These are phyloP conservation scores for Holotrichia oblita DNA, from an alignment of 1,140 invertebrate species.

Conservation along the genomic window DNA sequence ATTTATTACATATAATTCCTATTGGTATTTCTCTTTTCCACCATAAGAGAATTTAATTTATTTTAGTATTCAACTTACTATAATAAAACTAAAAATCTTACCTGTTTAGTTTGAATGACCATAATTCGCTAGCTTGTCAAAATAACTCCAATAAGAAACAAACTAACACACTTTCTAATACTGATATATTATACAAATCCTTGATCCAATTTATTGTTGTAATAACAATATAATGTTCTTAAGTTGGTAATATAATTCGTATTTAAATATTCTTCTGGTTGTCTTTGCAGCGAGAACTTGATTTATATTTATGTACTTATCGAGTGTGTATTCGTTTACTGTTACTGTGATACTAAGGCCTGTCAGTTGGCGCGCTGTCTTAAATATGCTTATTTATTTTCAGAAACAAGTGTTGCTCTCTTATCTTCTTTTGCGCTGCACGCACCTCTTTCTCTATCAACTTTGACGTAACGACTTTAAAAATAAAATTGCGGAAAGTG, in stretches of 20 bases:
- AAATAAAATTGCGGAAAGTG: slow-evolving; percentile 23
- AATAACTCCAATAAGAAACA: slow-evolving; percentile 18
- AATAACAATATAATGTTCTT: neutral
- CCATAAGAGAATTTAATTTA: neutral
- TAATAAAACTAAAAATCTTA: neutral
- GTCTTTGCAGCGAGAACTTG: neutral
- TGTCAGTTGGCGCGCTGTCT: slow-evolving; percentile 12
- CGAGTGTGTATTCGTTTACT: neutral
- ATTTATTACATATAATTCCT: neutral
- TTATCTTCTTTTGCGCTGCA: slow-evolving; percentile 9
- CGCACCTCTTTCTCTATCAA: neutral
- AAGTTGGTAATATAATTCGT: neutral
- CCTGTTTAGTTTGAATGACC: slow-evolving; percentile 17
- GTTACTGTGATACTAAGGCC: slow-evolving; percentile 5
- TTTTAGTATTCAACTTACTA: neutral
- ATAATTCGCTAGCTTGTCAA: neutral
- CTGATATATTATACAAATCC: neutral
- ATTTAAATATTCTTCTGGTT: neutral
- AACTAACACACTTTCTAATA: slow-evolving; percentile 12
- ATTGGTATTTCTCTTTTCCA: neutral
- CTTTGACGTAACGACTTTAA: slow-evolving; percentile 12
- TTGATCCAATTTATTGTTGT: neutral
- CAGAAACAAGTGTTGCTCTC: neutral
- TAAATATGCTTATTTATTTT: slow-evolving; percentile 39
- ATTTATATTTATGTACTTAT: neutral